phyloP scores from a whole-genome alignment of 2,888 invertebrate genomes.

The Phengaris arion region DNA sequence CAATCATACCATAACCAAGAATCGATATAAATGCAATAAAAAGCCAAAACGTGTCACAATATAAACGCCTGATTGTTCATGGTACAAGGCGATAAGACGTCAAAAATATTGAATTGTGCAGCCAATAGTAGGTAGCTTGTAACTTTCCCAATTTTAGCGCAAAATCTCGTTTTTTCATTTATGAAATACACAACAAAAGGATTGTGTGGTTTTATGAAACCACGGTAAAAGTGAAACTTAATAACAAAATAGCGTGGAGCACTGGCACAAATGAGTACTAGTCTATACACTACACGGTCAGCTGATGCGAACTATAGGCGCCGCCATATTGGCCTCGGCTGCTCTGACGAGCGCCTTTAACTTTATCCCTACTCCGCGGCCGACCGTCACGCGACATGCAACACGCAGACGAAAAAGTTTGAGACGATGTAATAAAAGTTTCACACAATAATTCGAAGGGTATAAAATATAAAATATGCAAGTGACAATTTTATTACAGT shows the following conservation, averaged over 20 bases:
- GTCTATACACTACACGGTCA: too few species aligned
- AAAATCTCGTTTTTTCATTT: not conserved
- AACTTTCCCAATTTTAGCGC: not conserved
- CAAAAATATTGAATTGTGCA: slow-evolving; percentile 3
- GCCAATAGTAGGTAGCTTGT: not conserved
- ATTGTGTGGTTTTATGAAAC: too few species aligned
- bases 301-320: too few species aligned
- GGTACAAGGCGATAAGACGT: slow-evolving; percentile 19
- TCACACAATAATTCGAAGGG: not conserved
- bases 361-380: too few species aligned
- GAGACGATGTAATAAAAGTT: too few species aligned
- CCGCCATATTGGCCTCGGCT: too few species aligned
- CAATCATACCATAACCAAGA: not conserved
- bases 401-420: too few species aligned
- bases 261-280: too few species aligned
- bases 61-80: slow-evolving; percentile 21
- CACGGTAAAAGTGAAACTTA: too few species aligned
- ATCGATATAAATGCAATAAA: slow-evolving; percentile 21
- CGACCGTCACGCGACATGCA: too few species aligned
- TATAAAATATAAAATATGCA: not conserved
- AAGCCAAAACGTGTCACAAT: slow-evolving; percentile 27
- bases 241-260: too few species aligned
- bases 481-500: not conserved
- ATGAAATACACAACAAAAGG: not conserved
- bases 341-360: too few species aligned